These are phyloP conservation scores for Chrysemys picta DNA, from an alignment of 2,113 vertebrate species.

Conservation along the genomic window DNA sequence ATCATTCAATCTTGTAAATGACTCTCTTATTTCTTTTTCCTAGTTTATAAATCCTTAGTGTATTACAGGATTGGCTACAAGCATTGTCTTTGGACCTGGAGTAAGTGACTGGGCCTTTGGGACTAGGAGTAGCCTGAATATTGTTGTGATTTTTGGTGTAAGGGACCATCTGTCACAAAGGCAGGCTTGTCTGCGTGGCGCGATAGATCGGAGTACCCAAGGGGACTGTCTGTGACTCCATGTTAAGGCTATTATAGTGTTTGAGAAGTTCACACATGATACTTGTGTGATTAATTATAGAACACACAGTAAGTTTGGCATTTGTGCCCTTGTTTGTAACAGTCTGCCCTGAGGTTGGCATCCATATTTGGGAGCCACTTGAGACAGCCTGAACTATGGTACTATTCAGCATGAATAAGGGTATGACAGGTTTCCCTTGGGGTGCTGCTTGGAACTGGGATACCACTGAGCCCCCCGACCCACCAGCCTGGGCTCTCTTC, in stretches of 20 bases:
- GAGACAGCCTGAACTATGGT: neutral
- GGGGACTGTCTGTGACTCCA: neutral
- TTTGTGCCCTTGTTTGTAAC: neutral
- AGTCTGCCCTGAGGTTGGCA: neutral
- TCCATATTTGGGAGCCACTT: neutral
- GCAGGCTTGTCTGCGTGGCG: neutral
- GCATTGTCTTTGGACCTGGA: neutral
- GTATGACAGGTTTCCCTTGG: neutral
- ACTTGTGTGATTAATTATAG: neutral
- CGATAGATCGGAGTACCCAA: neutral
- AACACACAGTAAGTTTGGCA: neutral
- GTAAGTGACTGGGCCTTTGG: neutral
- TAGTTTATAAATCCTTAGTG: neutral
- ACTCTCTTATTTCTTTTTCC: neutral
- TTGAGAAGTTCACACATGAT: neutral
- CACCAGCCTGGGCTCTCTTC: too few species aligned
- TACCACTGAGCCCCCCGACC: too few species aligned
- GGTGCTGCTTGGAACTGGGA: too few species aligned
- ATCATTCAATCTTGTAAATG: neutral
- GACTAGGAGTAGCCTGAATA: neutral
- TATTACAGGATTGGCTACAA: neutral
- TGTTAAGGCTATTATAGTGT: neutral
- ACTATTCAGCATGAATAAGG: constrained; percentile 11
- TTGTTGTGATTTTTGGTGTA: neutral
- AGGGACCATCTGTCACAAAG: neutral